Evolutionary conservation across 2,113 vertebrate genomes (phyloP), one percentile per base, ranked within the genome.

Genomic region (Rafetus swinhoei): DNA sequence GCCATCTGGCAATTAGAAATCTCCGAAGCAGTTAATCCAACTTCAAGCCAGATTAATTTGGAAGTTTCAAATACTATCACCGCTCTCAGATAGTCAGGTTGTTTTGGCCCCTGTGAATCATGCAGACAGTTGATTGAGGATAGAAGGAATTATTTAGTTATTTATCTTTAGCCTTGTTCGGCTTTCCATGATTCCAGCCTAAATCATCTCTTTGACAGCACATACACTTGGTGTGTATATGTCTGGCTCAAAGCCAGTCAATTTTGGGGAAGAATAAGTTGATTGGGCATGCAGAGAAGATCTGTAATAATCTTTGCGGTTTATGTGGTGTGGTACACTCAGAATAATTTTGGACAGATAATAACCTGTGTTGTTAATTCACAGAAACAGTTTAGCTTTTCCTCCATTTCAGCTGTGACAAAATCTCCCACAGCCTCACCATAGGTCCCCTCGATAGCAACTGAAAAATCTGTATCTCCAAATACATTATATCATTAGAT

Each of bases 1-100:
- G 94, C 96, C 96, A 97, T 97, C 97, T 97, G 97, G 93, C 97
- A 97, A 97, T 97, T 97, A 97, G 94, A 97, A 95, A 90, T 93
- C 97, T 97, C 96, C 0, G 3, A 95, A 92, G 96, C 95, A 95
- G 94, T 91, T 96, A 97, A 90, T 97, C 85, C 96, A 97, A 95
- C 93, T 97, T 95, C 96, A 94, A 97, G 94, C 88, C 97, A 96
- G 96, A 97, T 98, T 98, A 97, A 95, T 93, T 93, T 86, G 95
- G 95, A 97, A 97, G 84, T 97, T 97, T 96, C 94, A 97, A 97
- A 95, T 25, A 77, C 86, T 95, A 92, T 62, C 39, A 52, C 52
- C 83, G 45, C 74, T 93, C 94, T 94, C 92, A 95, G 94, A 97
- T 92, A 96, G 88, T 91, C 89, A 95, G 93, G 85, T 80, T 92